Base-by-base conservation (phyloP, 2,888 invertebrate genomes). In the Escarpia spicata region DNA sequence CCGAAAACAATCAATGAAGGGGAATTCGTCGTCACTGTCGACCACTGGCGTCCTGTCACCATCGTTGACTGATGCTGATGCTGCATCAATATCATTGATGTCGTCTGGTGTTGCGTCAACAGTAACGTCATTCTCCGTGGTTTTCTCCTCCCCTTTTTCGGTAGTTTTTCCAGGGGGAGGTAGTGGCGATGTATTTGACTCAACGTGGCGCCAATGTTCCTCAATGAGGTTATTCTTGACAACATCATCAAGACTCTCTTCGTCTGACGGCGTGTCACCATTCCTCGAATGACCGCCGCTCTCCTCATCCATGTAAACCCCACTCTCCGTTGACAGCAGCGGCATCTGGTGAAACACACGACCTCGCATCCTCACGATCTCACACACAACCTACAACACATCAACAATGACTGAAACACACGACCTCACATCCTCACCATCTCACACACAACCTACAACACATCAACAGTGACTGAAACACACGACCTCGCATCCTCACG, bases 181-280 rank as follows among this genome's bases (percentile, higher is more conserved):
- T 19, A 75, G 75, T 19, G 43, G 45, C n/a, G 92, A 92, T 26
- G 12, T n/a, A 37, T 43, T 31, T 37, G 92, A 92, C 58, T 92
- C 92, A 4, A 92, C 60, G 0, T 52, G 15, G 43, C 45, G 26
- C 92, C 92, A 92, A 2, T 92, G 91, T 12, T 92, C 43, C 15
- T 60, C 43, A 60, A 92, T 92, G 52, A 92, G 31, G 92, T 92
- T 92, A 60, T 52, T 92, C n/a, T 43, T 43, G 75, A 92, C 92
- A 15, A 92, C 31, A 15, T 92, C 89, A 89, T 92, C 92, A 26
- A 92, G 43, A 10, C 91, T 91, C 60, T 31, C n/a, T 4, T 92
- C 92, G 26, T 75, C 75, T 26, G 75, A 75, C 0, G 75, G 26
- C 9, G 44, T 44, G 37, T 2, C 91, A 60, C 45, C 43, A 9